phyloP scores from a whole-genome alignment of 2,888 invertebrate species.

The Kuschelorhynchus macadamiae region DNA sequence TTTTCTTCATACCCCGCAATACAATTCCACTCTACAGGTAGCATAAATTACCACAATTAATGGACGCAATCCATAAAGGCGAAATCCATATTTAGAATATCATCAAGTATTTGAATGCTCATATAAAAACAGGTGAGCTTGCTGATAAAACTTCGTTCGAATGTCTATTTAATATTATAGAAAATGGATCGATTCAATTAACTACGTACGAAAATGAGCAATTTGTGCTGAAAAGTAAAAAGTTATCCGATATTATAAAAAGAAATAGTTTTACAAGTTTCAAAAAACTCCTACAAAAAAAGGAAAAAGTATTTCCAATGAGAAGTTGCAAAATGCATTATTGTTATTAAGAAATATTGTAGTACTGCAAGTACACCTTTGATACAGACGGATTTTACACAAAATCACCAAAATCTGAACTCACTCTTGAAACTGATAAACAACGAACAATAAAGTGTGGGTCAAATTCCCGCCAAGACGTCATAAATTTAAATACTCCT shows the following conservation, averaged over 20 bases:
- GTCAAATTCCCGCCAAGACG: conserved; percentile 40
- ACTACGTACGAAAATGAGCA: conserved; percentile 45
- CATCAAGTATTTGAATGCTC: conserved; percentile 39
- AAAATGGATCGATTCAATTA: conserved; percentile 45
- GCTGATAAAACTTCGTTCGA: background rate
- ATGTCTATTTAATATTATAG: conserved; percentile 31
- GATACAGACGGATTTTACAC: conserved; percentile 30
- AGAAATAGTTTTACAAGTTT: conserved; percentile 5
- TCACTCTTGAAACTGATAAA: conserved; percentile 35
- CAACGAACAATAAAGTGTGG: conserved; percentile 28
- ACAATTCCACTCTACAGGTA: conserved; percentile 17
- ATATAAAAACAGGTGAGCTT: background rate
- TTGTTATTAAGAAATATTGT: conserved; percentile 23
- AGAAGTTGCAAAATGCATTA: conserved; percentile 12
- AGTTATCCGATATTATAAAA: conserved; percentile 26
- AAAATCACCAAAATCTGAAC: conserved; percentile 35
- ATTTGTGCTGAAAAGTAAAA: background rate
- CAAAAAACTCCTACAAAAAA: conserved; percentile 7
- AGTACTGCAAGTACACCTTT: conserved; percentile 32
- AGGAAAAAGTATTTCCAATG: conserved; percentile 9
- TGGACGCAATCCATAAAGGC: conserved; percentile 52
- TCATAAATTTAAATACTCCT: conserved; percentile 36
- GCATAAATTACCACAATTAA: conserved; percentile 53
- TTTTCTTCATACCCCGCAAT: too few relatives aligned
- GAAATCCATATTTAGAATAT: conserved; percentile 52